Percentiles rank a stretch among this genome's conserved stretches.
phyloP scores from a whole-genome alignment of 2,888 invertebrate species.

The Apotomis capreana region DNA sequence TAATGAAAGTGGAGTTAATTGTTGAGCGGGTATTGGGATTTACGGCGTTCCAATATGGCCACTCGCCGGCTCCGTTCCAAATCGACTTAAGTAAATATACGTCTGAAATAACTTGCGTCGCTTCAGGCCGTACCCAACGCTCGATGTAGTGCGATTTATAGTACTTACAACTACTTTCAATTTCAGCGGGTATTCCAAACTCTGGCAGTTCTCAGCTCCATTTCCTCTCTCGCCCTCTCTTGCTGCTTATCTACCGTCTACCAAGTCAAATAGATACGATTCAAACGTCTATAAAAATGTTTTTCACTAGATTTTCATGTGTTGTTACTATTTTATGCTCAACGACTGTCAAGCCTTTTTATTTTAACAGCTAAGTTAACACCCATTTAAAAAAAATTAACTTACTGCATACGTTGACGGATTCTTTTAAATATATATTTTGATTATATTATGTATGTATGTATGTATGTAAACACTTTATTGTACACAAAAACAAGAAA shows the following conservation, averaged over 20 bases:
- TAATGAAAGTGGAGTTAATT: constrained; percentile 63
- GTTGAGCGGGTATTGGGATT: constrained; percentile 58
- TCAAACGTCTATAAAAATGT: neutral
- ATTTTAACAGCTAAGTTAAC: too few relatives aligned
- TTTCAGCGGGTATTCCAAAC: constrained; percentile 2
- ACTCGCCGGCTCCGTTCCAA: neutral
- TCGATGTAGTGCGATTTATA: constrained; percentile 12
- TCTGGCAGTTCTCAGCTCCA: constrained; percentile 2
- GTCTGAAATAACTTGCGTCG: neutral
- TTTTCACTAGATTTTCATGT: neutral
- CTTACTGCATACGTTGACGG: too few relatives aligned
- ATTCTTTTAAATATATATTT: too few relatives aligned
- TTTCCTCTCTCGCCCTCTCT: constrained; percentile 1
- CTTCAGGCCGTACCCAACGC: neutral
- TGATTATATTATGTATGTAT: too few relatives aligned
- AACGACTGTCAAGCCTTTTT: too few relatives aligned
- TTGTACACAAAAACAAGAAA: too few relatives aligned
- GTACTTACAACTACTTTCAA: constrained; percentile 23
- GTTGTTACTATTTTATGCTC: too few relatives aligned
- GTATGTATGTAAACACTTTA: too few relatives aligned
- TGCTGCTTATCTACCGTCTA: neutral
- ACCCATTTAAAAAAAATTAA: too few relatives aligned
- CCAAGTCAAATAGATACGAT: neutral
- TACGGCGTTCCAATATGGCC: constrained; percentile 48
- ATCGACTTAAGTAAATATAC: neutral